Evolutionary conservation across 2,113 vertebrate genomes (phyloP).

Genomic region (Silurus meridionalis): DNA sequence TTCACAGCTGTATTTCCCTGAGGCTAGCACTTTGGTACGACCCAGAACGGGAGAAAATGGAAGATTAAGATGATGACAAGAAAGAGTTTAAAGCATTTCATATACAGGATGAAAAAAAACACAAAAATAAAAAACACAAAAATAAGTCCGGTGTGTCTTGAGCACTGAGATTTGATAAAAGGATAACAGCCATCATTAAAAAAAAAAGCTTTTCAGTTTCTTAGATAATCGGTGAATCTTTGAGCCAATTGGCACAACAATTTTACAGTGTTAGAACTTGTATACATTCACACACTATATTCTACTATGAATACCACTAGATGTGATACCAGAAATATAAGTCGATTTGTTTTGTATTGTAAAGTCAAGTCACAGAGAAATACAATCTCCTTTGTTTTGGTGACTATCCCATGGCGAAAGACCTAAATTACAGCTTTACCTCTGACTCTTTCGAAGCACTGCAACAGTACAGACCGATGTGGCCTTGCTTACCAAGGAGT

Average conservation of each 20-base stretch:
- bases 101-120: too few species aligned
- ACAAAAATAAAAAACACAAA: too few species aligned
- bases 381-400: not conserved
- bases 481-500: too few species aligned
- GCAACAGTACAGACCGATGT: too few species aligned
- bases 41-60: slow-evolving; percentile 33
- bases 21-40: slow-evolving; percentile 36
- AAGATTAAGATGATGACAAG: slow-evolving; percentile 32
- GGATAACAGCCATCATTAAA: not conserved
- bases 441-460: not conserved
- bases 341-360: not conserved
- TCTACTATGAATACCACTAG: not conserved
- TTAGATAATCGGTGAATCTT: not conserved
- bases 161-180: not conserved
- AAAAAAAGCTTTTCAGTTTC: not conserved
- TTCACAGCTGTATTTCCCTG: slow-evolving; percentile 43
- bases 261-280: not conserved
- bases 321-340: not conserved
- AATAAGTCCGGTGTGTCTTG: not conserved
- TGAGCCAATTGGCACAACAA: not conserved
- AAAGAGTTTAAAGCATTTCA: not conserved
- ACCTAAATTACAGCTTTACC: not conserved
- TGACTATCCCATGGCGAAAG: not conserved
- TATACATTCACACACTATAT: not conserved
- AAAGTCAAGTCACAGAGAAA: not conserved